phyloP scores from a whole-genome alignment of 2,113 vertebrate species.

The Dolichallabes microphthalmus region DNA sequence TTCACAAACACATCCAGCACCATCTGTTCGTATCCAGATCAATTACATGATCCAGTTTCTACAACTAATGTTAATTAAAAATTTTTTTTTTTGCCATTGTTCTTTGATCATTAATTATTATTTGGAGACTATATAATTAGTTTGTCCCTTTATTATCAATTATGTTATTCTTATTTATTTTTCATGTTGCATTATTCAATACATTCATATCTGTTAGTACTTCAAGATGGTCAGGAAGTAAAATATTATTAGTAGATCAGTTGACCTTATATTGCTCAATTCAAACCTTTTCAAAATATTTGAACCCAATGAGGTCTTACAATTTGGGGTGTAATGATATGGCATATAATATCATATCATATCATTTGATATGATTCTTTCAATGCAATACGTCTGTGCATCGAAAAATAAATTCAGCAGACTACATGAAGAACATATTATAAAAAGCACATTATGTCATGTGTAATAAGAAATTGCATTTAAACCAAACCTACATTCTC shows the following conservation, averaged over 20 bases:
- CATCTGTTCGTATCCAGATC: neutral
- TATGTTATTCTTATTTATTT: slow-evolving; percentile 49
- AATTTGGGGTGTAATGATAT: neutral
- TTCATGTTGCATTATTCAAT: slow-evolving; percentile 50
- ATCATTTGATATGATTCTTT: neutral
- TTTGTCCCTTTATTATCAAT: slow-evolving; percentile 50
- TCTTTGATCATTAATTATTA: slow-evolving; percentile 38
- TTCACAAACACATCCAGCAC: neutral
- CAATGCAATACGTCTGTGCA: neutral
- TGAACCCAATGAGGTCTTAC: neutral
- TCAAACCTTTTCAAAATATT: slow-evolving; percentile 53
- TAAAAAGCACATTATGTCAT: neutral
- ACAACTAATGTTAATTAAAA: too few species aligned
- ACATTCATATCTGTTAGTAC: slow-evolving; percentile 56
- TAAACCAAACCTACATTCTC: neutral
- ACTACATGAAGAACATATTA: neutral
- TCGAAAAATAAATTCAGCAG: neutral
- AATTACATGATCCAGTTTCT: neutral
- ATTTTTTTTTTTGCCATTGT: neutral
- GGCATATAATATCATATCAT: neutral
- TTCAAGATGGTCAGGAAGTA: slow-evolving; percentile 49
- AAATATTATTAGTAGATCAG: slow-evolving; percentile 52
- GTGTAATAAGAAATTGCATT: neutral
- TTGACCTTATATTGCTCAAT: slow-evolving; percentile 47
- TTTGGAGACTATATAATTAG: slow-evolving; percentile 42